Evolutionary conservation across 2,888 invertebrate genomes (phyloP).

Genomic region (Nomada ruficornis): DNA sequence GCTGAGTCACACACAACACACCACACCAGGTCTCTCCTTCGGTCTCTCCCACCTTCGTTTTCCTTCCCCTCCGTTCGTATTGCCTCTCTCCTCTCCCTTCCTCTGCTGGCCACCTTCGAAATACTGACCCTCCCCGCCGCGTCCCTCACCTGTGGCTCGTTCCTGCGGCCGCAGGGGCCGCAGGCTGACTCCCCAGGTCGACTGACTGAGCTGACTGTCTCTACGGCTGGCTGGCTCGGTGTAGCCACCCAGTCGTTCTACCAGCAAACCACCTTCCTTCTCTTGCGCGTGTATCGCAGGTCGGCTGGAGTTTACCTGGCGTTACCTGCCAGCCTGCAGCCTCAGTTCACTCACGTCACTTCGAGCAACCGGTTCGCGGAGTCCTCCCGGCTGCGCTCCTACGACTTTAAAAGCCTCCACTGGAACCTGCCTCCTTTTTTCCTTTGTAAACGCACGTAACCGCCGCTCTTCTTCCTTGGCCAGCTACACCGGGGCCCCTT

Average conservation of each 20-base stretch:
- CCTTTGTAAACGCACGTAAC: constrained; percentile 46
- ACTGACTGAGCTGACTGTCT: constrained; percentile 75
- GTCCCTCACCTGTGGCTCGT: constrained; percentile 65
- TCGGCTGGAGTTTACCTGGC: constrained; percentile 83
- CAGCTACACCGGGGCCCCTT: background rate
- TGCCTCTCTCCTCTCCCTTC: constrained; percentile 27
- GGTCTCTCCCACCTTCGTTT: constrained; percentile 35
- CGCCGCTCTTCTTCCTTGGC: constrained; percentile 47
- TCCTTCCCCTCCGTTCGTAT: constrained; percentile 34
- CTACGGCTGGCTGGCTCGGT: constrained; percentile 77
- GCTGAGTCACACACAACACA: constrained; percentile 78
- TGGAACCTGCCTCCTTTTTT: constrained; percentile 52
- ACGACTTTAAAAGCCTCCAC: constrained; percentile 70
- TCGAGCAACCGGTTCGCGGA: constrained; percentile 83
- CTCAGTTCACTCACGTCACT: constrained; percentile 84
- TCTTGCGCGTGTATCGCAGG: constrained; percentile 72
- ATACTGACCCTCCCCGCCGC: constrained; percentile 37
- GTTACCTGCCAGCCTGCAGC: constrained; percentile 82
- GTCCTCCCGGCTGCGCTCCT: constrained; percentile 66
- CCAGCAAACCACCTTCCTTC: constrained; percentile 72
- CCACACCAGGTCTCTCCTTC: constrained; percentile 56
- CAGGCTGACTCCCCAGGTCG: constrained; percentile 74
- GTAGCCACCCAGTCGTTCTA: constrained; percentile 67
- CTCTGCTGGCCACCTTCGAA: constrained; percentile 26
- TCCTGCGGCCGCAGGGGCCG: constrained; percentile 72